A percentile compares a stretch with the other conserved stretches of the same genome.
Evolutionary conservation across 2,113 vertebrate species (phyloP).

Genomic region (Ornithorhynchus anatinus): DNA sequence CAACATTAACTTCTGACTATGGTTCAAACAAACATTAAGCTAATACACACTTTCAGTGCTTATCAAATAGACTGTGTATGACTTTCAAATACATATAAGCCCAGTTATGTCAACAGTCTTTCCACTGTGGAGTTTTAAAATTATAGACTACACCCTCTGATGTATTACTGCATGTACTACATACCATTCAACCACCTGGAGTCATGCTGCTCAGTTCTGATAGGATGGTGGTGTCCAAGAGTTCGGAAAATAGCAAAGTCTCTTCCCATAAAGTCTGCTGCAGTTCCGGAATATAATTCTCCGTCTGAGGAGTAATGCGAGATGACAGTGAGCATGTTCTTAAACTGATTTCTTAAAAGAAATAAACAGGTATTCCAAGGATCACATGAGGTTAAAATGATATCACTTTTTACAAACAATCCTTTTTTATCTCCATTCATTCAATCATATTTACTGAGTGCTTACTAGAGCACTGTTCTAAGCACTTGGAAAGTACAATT

Average conservation of each 20-base stretch:
- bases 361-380: no score
- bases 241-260: constrained; percentile 98
- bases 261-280: constrained; percentile 97
- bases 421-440: no score
- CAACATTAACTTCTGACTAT: no score
- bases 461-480: no score
- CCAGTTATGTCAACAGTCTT: background rate
- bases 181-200: constrained; percentile 97
- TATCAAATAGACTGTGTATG: no score
- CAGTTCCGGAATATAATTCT: constrained; percentile 94
- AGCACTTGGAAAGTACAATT: no score
- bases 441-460: no score
- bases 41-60: background rate
- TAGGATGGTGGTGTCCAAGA: constrained; percentile 93
- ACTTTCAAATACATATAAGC: no score
- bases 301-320: constrained; percentile 78
- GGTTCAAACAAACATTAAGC: background rate
- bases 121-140: background rate
- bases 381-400: no score
- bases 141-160: background rate
- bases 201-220: constrained; percentile 97
- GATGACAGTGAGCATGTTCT: constrained; percentile 17
- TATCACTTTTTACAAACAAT: no score
- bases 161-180: constrained; percentile 23
- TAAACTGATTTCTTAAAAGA: background rate